A percentile compares a stretch with the other conserved stretches of the same genome.
Evolutionary conservation across 2,797 vertebrate genomes (phyloP).

Genomic region (Melanotaenia maccullochi): DNA sequence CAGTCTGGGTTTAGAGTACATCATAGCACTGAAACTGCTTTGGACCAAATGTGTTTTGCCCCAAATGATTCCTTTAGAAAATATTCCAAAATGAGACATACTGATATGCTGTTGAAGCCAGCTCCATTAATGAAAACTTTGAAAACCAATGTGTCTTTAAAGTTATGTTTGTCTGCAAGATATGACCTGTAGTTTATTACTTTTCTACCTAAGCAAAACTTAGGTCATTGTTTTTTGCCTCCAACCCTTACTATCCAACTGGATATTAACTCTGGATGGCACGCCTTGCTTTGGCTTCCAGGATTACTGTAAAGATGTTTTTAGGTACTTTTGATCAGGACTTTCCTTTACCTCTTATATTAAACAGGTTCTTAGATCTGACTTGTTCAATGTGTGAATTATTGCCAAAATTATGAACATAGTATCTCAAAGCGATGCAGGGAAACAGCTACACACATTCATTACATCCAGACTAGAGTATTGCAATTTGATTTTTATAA

Average conservation of each 20-base stretch:
- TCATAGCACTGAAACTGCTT: not conserved
- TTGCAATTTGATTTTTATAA: not conserved
- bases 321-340: too few relatives aligned
- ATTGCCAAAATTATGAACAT: not conserved
- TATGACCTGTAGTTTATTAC: too few relatives aligned
- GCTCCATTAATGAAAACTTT: not conserved
- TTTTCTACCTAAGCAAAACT: too few relatives aligned
- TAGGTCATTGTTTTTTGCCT: too few relatives aligned
- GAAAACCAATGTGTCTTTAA: not conserved
- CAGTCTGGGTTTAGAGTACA: too few relatives aligned
- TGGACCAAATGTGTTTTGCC: not conserved
- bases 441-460: not conserved
- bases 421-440: not conserved
- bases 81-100: not conserved
- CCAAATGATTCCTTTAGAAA: not conserved
- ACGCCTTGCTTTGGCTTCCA: too few relatives aligned
- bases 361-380: too few relatives aligned
- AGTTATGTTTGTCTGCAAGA: not conserved
- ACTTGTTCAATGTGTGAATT: too few relatives aligned
- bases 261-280: too few relatives aligned
- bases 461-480: not conserved
- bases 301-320: too few relatives aligned
- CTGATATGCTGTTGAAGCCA: not conserved
- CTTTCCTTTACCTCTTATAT: too few relatives aligned
- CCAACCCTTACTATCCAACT: too few relatives aligned